These are phyloP conservation scores for Apotomis capreana DNA, from an alignment of 2,888 invertebrate species.

Conservation along the genomic window DNA sequence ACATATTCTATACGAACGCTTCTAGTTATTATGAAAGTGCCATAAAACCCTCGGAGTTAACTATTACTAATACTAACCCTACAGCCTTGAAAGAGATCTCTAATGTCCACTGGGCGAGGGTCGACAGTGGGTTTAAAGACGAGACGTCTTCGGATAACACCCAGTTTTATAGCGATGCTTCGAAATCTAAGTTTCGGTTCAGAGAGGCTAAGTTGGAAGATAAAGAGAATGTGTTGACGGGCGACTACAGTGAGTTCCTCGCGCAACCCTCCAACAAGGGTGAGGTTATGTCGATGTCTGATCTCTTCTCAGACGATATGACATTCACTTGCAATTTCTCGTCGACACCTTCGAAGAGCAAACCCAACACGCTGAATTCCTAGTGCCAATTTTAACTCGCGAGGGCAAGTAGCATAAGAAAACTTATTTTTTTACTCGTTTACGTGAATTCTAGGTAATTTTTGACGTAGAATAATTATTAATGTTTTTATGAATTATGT, in stretches of 20 bases:
- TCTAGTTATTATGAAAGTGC: constrained; percentile 80
- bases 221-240: constrained; percentile 67
- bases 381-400: constrained; percentile 45
- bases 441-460: constrained; percentile 57
- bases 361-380: constrained; percentile 65
- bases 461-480: constrained; percentile 69
- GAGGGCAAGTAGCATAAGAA: constrained; percentile 47
- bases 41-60: constrained; percentile 79
- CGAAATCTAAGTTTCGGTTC: constrained; percentile 60
- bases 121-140: constrained; percentile 79
- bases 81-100: constrained; percentile 73
- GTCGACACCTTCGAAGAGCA: constrained; percentile 78
- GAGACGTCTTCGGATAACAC: constrained; percentile 72
- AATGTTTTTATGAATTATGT: constrained; percentile 61
- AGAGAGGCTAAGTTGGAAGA: constrained; percentile 63
- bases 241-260: constrained; percentile 64
- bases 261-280: constrained; percentile 61
- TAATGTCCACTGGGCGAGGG: constrained; percentile 76
- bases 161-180: constrained; percentile 63
- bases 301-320: constrained; percentile 74
- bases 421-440: constrained; percentile 68
- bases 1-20: constrained; percentile 72
- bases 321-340: constrained; percentile 77
- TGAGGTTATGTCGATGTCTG: constrained; percentile 76
- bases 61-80: constrained; percentile 63